Conservation (phyloP, 2,888 invertebrate species). For the Notocelia uddmanniana region DNA sequence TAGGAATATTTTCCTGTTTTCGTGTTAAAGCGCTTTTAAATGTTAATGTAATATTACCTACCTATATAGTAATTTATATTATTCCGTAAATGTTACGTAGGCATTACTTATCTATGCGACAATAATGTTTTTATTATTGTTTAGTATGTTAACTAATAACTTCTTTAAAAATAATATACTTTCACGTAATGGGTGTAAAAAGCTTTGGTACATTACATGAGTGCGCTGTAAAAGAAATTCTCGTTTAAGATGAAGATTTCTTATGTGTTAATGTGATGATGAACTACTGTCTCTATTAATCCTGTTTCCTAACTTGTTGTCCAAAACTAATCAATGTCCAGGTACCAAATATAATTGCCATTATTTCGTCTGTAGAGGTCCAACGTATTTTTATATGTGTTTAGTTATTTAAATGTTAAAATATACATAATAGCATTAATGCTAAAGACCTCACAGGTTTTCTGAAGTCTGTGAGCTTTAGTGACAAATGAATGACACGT, state of each 20-base stretch:
- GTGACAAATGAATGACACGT: not conserved
- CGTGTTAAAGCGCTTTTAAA: slow-evolving; percentile 23
- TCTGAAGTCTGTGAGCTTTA: slow-evolving; percentile 2
- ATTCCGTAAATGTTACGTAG: slow-evolving; percentile 34
- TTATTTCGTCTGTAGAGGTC: slow-evolving; percentile 44
- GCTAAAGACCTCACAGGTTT: slow-evolving; percentile 14
- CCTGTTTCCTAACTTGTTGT: not conserved
- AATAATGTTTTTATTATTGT: slow-evolving; percentile 37
- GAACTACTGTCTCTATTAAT: not conserved
- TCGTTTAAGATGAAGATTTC: not conserved
- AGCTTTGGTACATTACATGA: not conserved
- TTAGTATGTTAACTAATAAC: slow-evolving; percentile 10
- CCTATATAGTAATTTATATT: slow-evolving; percentile 28
- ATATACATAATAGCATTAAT: slow-evolving; percentile 9
- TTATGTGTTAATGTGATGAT: not conserved
- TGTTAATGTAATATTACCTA: slow-evolving; percentile 28
- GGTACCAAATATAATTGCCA: slow-evolving; percentile 44
- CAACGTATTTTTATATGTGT: slow-evolving; percentile 50
- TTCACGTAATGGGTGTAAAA: slow-evolving; percentile 3
- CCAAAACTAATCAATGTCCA: slow-evolving; percentile 16
- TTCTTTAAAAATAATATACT: not conserved
- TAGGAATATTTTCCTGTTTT: slow-evolving; percentile 8
- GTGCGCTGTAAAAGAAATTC: not conserved
- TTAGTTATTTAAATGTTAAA: slow-evolving; percentile 40
- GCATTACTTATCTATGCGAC: slow-evolving; percentile 36